Conservation (phyloP, 2,113 vertebrate species). For the Parotia lawesii region DNA sequence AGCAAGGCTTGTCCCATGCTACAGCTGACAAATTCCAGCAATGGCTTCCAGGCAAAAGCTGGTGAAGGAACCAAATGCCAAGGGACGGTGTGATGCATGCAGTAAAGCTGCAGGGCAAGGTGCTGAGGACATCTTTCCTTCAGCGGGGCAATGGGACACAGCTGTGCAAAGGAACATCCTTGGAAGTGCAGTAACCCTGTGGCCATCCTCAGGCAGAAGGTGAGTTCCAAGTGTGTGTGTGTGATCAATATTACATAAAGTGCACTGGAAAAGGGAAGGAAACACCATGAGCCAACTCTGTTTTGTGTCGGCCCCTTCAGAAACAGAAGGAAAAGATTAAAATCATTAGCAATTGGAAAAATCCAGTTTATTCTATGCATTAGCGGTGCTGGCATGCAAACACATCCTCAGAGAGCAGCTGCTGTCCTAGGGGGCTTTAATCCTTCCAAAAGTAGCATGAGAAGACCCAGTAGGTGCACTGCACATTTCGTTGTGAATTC, state of each 20-base stretch:
- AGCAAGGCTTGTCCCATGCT: background rate
- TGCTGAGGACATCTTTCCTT: background rate
- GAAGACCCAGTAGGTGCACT: background rate
- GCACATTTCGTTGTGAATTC: background rate
- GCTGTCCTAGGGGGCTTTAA: background rate
- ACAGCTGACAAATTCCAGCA: background rate
- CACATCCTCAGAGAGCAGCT: constrained; percentile 32
- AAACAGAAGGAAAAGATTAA: constrained; percentile 54
- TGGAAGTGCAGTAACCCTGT: background rate
- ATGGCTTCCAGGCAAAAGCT: background rate
- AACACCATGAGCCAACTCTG: background rate
- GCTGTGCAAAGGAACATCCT: background rate
- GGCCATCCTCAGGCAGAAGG: background rate
- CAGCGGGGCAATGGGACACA: background rate
- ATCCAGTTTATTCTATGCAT: constrained; percentile 40
- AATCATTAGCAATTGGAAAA: constrained; percentile 46
- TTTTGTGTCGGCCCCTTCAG: background rate
- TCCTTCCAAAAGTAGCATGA: constrained; percentile 15
- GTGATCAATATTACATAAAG: background rate
- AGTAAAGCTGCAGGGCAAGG: background rate
- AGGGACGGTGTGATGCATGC: background rate
- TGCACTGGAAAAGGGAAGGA: background rate
- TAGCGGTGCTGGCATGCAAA: constrained; percentile 15
- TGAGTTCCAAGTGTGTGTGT: background rate
- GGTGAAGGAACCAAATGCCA: background rate